Evolutionary conservation across 2,888 invertebrate species (phyloP), one percentile per base, ranked within the genome.

Genomic region (Meghimatium bilineatum): DNA sequence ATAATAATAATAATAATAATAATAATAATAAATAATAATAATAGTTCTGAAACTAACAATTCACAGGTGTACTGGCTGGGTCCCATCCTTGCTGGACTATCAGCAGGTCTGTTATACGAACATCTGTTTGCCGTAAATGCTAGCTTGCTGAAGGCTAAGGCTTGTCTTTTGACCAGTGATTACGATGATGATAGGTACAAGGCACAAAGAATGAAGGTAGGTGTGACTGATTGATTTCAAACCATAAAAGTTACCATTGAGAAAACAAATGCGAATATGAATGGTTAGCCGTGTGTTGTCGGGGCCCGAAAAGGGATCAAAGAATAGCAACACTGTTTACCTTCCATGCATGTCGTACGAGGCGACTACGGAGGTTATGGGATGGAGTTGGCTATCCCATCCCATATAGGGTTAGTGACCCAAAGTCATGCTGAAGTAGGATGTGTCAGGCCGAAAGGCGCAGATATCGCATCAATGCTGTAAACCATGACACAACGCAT

Each of bases 11-110:
- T n/a, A n/a, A n/a, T n/a, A n/a, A n/a, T n/a, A n/a, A n/a, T n/a
- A n/a, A n/a, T n/a, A n/a, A n/a, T n/a, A n/a, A n/a, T n/a, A n/a
- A n/a, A n/a, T n/a, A n/a, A n/a, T n/a, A n/a, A n/a, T n/a, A n/a
- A n/a, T n/a, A n/a, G n/a, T n/a, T n/a, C 5, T 44, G 44, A 44
- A 8, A 44, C 12, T 72, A 1, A 14, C 29, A 10, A 1, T 17
- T 72, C 26, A 10, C 90, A 92, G 91, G 88, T 90, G 26, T 91
- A 91, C 87, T 91, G 91, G 91, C 84, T 89, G n/a, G 91, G 91
- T 23, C 91, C 91, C 0, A 82, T 91, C 72, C 49, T 88, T 20
- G 91, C 91, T 14, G 91, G 90, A 1, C 79, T 89, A 5, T 78
- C 87, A 6, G 91, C 90, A 1, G 90, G 88, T 0, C 85, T 91